Evolutionary conservation across 2,797 vertebrate genomes (phyloP), one percentile per base, ranked within the genome.

Genomic region (Tokudaia tokunoshimensis): DNA sequence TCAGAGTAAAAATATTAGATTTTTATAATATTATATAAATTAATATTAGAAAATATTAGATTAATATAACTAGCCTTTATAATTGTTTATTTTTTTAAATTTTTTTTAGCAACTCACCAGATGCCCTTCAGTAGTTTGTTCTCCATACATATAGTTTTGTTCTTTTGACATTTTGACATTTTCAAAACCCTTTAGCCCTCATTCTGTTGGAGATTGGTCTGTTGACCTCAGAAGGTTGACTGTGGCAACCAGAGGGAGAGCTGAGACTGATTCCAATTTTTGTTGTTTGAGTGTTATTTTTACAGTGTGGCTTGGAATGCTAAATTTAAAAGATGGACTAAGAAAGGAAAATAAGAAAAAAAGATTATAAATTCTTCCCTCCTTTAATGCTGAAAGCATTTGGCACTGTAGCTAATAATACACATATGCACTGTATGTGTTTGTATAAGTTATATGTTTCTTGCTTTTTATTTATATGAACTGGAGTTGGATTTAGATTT

Each of bases 241-340:
- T 95, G 11, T 78, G 79, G 47, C 72, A 67, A 84, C 10, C 41
- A 85, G 78, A 89, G 67, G 6, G 34, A 59, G 11, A 95, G 47
- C n/a, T 79, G 85, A 95, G n/a, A 90, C 14, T 24, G 37, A 92
- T 37, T 67, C 31, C 26, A 82, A 63, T 81, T 44, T 94, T 88
- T 88, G 37, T 61, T 83, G 13, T 87, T 70, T 82, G 17, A 59
- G 86, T 94, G 67, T 61, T 44, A 75, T 41, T 87, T 96, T 86
- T 91, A 52, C 76, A 83, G 17, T 82, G 61, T 92, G n/a, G 15
- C 52, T 61, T 93, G 1, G 44, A 90, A 92, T 92, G 22, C 10
- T 92, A 79, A 37, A 91, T 88, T 97, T 96, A n/a, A 97, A 87
- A 81, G 57, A 91, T 44, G 14, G 24, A 78, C 13, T 19, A 91